Evolutionary conservation across 1,140 invertebrate species (phyloP), one percentile per base, ranked within the genome.

Genomic region (Drosophila novamexicana): DNA sequence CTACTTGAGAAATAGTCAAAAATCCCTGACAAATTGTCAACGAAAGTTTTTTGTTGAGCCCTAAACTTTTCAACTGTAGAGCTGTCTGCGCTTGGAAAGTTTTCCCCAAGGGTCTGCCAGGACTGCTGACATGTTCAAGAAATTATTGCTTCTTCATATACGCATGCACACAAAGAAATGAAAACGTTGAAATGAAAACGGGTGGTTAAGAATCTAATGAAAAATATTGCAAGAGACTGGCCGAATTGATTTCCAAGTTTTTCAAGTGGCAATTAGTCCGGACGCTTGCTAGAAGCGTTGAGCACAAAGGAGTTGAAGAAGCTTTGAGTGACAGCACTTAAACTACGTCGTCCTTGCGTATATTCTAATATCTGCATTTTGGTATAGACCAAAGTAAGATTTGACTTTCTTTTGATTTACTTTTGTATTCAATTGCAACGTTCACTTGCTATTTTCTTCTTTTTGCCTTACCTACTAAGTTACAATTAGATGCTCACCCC

Each of bases 11-110:
- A 80, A 84, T 73, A 70, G 69, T 78, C 69, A 77, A 77, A 83
- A 80, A 79, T 73, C 79, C 65, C 72, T 83, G 83, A 86, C 79
- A 86, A 86, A 83, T 86, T 86, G 83, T 88, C 83, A 86, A 73
- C 73, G 84, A 86, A 86, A 86, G 76, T 86, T 86, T 79, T 44
- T 62, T 52, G 53, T 0, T 39, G 52, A 36, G 56, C 61, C 59
- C 39, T 12, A 54, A 70, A 70, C 47, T 71, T 44, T 45, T 40
- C 16, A 52, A 47, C 45, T 73, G 47, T 5, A 45, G 66, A 86
- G 66, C 75, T 88, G 64, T 56, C 45, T 63, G 44, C n/a, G 42
- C 50, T 61, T 50, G 53, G 37, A 79, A 86, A 88, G 57, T 83
- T 83, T 40, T 47, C 7, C 6, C 12, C 10, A 61, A 54, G 68